These are phyloP conservation scores for Syndactyla subalaris DNA, from an alignment of 2,797 vertebrate species.

Conservation along the genomic window DNA sequence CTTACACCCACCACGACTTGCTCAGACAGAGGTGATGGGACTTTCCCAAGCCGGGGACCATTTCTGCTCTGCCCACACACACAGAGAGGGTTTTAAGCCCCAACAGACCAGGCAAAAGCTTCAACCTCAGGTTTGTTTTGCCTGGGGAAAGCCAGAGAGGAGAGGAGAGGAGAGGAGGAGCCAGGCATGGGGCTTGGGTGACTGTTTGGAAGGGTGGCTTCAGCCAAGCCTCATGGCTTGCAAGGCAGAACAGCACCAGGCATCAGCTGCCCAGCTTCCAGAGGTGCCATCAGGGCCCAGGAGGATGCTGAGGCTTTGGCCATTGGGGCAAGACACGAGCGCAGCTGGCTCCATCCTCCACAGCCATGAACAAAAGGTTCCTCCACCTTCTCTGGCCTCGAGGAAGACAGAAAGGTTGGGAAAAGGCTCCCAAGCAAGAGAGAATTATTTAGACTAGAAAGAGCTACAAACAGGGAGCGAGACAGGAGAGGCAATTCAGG, in stretches of 20 bases:
- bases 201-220: not conserved
- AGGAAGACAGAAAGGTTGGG: not conserved
- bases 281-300: not conserved
- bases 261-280: not conserved
- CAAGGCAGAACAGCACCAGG: not conserved
- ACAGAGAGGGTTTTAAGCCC: not conserved
- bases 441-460: not conserved
- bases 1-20: not conserved
- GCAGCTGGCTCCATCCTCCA: rapidly evolving
- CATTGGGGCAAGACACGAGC: rapidly evolving
- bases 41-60: not conserved
- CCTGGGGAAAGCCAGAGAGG: not conserved
- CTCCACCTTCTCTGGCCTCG: rapidly evolving
- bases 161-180: not conserved
- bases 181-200: rapidly evolving
- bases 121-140: not conserved
- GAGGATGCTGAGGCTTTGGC: rapidly evolving
- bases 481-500: not conserved
- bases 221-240: rapidly evolving
- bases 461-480: not conserved
- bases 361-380: not conserved
- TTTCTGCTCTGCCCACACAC: not conserved
- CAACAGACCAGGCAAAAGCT: not conserved
- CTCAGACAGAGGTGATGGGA: not conserved
- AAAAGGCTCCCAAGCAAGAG: not conserved